These are phyloP conservation scores for Aleiodes leptofemur DNA, from an alignment of 2,888 invertebrate species.

Conservation along the genomic window DNA sequence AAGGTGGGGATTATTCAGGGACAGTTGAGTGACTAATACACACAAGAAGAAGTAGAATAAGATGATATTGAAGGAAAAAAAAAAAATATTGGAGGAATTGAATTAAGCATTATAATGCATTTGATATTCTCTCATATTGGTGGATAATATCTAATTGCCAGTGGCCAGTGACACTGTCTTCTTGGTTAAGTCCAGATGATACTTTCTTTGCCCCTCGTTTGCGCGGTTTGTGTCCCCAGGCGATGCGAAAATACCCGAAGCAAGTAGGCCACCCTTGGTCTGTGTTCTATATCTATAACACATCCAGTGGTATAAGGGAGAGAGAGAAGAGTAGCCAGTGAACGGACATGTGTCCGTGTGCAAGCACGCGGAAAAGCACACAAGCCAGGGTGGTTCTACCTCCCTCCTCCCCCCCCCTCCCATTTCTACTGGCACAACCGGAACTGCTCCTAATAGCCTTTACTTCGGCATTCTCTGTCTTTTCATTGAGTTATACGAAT, in stretches of 20 bases:
- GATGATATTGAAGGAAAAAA: no score
- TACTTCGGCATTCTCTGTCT: conserved; percentile 1
- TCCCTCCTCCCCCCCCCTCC: conserved; percentile 28
- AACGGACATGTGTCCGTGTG: conserved; percentile 70
- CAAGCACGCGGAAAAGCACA: conserved; percentile 73
- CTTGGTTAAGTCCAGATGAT: conserved; percentile 48
- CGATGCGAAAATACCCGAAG: conserved; percentile 58
- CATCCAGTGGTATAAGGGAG: conserved; percentile 13
- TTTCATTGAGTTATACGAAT: neutral
- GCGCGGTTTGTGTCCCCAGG: neutral
- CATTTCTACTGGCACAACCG: conserved; percentile 38
- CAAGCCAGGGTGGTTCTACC: conserved; percentile 42
- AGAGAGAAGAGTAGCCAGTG: conserved; percentile 38
- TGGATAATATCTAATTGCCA: conserved; percentile 64
- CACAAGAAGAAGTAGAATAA: conserved; percentile 33
- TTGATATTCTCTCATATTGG: neutral
- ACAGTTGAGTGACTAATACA: conserved; percentile 50
- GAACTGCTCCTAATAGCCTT: conserved; percentile 57
- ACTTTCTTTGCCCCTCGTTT: neutral
- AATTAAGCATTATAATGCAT: no score
- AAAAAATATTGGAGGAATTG: no score
- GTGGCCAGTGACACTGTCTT: conserved; percentile 67
- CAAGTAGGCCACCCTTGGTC: conserved; percentile 52
- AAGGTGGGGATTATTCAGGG: conserved; percentile 28
- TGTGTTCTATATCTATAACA: neutral